Base-by-base conservation (phyloP, 2,113 vertebrate genomes). In the Oxyura jamaicensis region DNA sequence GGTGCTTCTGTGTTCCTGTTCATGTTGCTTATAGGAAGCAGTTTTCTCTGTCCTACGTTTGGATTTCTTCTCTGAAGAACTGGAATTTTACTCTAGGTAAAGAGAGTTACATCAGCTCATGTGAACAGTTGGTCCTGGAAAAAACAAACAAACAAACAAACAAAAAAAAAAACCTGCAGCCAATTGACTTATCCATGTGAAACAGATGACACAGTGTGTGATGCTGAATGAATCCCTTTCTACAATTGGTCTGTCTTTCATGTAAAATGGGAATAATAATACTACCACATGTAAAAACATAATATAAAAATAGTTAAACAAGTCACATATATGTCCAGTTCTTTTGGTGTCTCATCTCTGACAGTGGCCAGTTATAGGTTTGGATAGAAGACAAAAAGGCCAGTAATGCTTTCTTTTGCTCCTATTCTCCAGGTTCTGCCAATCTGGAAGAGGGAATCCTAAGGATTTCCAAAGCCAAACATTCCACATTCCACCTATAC, bases 251-350 rank as follows among this genome's bases (percentile, higher is more conserved):
- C 28, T 80, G 90, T 66, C 50, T 62, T 28, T 69, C 19, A 33
- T 42, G 41, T 66, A 60, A 83, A 88, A 42, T 5, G 53, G 44
- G 50, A 87, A 63, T 89, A 92, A 84, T 79, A 44, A 39, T 31
- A 58, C 17, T 83, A 74, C 21, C 11, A 66, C 8, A 55, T 31
- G 80, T 86, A 83, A 93, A 88, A 50, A 69, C 21, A 36, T 85
- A 73, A 68, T 39, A 91, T 10, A 77, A 66, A 80, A 80, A 83
- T 39, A 86, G 44, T 20, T 73, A 41, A 80, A 36, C 42, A 53
- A 72, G 15, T 80, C 48, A 83, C 39, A 86, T 20, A 77, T 13
- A 39, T 21, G 21, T 66, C 79, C 55, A 69, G 41, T 39, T 84
- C 7, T 78, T 93, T 63, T 29, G n/a, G 20, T 66, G 39, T 62